Evolutionary conservation across 2,113 vertebrate genomes (phyloP).

Genomic region (Alethe castanea): DNA sequence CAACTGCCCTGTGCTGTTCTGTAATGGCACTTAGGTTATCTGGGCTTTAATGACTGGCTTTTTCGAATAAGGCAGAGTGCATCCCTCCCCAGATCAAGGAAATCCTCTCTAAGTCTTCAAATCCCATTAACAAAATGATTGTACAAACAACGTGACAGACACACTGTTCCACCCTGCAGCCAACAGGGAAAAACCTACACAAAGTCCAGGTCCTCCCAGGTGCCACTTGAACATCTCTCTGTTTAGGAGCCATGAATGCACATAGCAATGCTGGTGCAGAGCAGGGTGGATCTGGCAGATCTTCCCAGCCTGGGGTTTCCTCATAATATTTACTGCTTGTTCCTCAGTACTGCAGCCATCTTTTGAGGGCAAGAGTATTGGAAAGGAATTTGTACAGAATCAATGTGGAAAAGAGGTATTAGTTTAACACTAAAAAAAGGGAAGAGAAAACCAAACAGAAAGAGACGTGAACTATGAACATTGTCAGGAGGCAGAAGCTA

Average conservation of each 20-base stretch:
- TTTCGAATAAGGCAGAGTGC: background rate
- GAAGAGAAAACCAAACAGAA: background rate
- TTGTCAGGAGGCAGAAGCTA: background rate
- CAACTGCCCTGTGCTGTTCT: background rate
- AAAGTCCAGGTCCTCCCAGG: background rate
- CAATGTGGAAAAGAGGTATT: background rate
- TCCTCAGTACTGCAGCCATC: background rate
- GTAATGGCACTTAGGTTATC: background rate
- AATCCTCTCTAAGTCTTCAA: constrained; percentile 26
- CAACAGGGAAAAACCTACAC: background rate
- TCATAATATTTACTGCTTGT: background rate
- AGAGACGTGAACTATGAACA: background rate
- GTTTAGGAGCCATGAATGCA: background rate
- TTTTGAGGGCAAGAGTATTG: background rate
- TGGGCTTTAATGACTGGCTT: background rate
- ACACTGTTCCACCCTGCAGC: background rate
- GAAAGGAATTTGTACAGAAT: background rate
- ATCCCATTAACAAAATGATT: constrained; percentile 34
- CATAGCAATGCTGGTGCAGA: fast-evolving
- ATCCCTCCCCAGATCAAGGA: constrained; percentile 22
- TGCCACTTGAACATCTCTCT: background rate
- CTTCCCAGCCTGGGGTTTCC: background rate
- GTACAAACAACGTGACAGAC: constrained; percentile 20
- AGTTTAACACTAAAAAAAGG: background rate
- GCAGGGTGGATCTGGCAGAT: background rate